These are phyloP conservation scores for Cyclina sinensis DNA, from an alignment of 1,140 invertebrate genomes.

Conservation along the genomic window DNA sequence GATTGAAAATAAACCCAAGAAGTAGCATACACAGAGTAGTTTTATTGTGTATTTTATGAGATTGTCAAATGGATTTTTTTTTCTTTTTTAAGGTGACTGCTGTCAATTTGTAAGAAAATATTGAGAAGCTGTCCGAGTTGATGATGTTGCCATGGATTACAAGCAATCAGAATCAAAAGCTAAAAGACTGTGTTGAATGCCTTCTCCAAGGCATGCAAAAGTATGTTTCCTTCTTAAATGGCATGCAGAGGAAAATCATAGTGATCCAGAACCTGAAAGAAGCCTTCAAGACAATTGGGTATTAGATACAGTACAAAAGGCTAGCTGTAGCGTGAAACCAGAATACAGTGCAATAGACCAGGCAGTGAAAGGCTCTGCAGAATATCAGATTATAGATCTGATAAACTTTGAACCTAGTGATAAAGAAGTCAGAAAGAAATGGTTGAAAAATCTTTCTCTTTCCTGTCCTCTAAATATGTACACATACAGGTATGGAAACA, in stretches of 20 bases:
- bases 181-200: neutral
- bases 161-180: neutral
- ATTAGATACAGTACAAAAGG: neutral
- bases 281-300: neutral
- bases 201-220: neutral
- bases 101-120: neutral
- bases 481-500: neutral
- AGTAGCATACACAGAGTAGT: too few species aligned
- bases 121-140: neutral
- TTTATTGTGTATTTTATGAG: neutral
- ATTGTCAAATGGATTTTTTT: neutral
- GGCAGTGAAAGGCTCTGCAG: neutral
- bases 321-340: neutral
- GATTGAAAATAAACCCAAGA: too few species aligned
- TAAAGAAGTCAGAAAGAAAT: neutral
- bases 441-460: neutral
- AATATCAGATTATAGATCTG: neutral
- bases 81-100: neutral
- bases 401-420: constrained; percentile 2
- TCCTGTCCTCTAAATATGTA: neutral
- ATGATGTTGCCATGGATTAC: neutral
- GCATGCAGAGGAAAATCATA: neutral
- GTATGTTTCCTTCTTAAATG: neutral
- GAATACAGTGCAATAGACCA: neutral
- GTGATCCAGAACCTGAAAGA: neutral